Conservation (phyloP, 1,140 invertebrate genomes). For the Cyclina sinensis region DNA sequence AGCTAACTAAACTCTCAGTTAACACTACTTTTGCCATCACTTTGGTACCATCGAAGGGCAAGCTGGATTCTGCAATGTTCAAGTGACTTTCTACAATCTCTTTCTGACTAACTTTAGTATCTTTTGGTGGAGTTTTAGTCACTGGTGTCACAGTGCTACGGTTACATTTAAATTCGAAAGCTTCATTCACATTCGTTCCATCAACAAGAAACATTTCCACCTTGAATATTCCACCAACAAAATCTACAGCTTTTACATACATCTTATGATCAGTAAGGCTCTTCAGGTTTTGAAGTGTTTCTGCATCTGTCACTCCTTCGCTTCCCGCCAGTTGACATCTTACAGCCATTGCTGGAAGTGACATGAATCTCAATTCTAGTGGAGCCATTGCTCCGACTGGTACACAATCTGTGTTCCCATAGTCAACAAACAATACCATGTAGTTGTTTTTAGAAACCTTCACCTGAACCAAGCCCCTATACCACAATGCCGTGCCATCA, state of each 20-base stretch:
- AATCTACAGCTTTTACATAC: constrained; percentile 29
- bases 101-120: too few relatives aligned
- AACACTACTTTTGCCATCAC: constrained; percentile 7
- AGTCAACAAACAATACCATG: constrained; percentile 61
- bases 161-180: neutral
- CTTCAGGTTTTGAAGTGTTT: constrained; percentile 21
- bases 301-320: neutral
- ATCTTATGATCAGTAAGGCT: neutral
- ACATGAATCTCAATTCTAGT: constrained; percentile 58
- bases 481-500: constrained; percentile 48
- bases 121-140: neutral
- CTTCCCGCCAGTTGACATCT: constrained; percentile 61
- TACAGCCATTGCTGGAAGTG: constrained; percentile 65
- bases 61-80: neutral
- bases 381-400: constrained; percentile 12
- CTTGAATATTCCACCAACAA: neutral
- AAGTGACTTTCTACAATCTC: too few relatives aligned
- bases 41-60: constrained; percentile 1
- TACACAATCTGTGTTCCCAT: constrained; percentile 62
- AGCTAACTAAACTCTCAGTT: constrained; percentile 31
- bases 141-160: neutral
- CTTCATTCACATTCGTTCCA: constrained; percentile 52
- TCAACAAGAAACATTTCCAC: constrained; percentile 23
- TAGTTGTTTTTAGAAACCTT: neutral
- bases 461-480: constrained; percentile 43